These are phyloP conservation scores for Sarotherodon lohbergeri DNA, from an alignment of 2,113 vertebrate genomes.

Conservation along the genomic window DNA sequence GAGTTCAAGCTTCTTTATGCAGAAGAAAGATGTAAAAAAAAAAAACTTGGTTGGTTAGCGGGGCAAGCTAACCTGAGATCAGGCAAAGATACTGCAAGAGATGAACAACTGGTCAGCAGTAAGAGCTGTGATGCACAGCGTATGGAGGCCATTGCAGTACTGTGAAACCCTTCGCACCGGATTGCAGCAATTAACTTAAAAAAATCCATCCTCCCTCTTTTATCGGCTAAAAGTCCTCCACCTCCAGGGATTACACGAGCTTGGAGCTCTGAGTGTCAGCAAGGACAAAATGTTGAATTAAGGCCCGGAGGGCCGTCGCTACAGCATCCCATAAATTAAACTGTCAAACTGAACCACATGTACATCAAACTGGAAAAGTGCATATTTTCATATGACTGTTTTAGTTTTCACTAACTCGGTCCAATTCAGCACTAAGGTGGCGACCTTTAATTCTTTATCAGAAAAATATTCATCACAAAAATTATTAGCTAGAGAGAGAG, in stretches of 20 bases:
- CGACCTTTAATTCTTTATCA: accelerated
- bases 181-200: background rate
- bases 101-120: accelerated
- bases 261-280: background rate
- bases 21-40: background rate
- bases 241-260: background rate
- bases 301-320: background rate
- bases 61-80: background rate
- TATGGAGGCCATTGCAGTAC: background rate
- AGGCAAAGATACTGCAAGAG: background rate
- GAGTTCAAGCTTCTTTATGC: background rate
- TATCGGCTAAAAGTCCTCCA: background rate
- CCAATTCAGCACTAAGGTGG: background rate
- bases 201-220: background rate
- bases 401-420: background rate
- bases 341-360: background rate
- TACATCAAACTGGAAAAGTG: background rate
- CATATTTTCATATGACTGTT: background rate
- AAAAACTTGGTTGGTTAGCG: too few species aligned
- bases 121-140: background rate
- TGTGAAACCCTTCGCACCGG: accelerated
- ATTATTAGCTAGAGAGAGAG: background rate
- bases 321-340: background rate
- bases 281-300: background rate
- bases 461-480: accelerated